phyloP scores from a whole-genome alignment of 2,888 invertebrate genomes.

The Anthoptus insignis region DNA sequence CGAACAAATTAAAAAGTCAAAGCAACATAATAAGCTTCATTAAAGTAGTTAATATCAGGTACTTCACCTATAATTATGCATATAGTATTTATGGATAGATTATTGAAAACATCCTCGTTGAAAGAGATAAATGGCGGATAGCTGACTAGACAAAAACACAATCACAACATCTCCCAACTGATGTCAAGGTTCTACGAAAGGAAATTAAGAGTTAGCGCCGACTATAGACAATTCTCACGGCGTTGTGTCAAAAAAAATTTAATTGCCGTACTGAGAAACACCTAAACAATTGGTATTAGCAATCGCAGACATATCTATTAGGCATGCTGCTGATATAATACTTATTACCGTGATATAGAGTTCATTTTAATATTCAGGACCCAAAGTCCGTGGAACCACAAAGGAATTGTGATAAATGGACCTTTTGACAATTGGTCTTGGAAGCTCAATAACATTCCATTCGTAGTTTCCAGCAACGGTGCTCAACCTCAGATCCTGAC shows the following conservation, averaged over 20 bases:
- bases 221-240: slow-evolving; percentile 23
- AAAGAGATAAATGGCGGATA: too few species aligned
- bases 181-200: slow-evolving; percentile 25
- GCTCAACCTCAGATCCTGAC: too few species aligned
- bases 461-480: background rate
- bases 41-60: too few species aligned
- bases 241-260: slow-evolving; percentile 30
- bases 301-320: slow-evolving; percentile 52
- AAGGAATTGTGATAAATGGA: slow-evolving; percentile 57
- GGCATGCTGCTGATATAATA: slow-evolving; percentile 55
- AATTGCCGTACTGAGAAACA: slow-evolving; percentile 34
- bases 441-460: slow-evolving; percentile 20
- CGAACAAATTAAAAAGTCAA: too few species aligned
- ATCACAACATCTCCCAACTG: background rate
- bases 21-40: too few species aligned
- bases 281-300: slow-evolving; percentile 38
- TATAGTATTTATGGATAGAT: too few species aligned
- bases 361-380: slow-evolving; percentile 52
- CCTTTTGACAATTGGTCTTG: slow-evolving; percentile 26
- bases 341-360: slow-evolving; percentile 57
- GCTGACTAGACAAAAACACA: too few species aligned
- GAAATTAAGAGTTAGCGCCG: slow-evolving; percentile 11
- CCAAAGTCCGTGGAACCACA: slow-evolving; percentile 49
- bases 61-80: too few species aligned
- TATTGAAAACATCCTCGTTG: too few species aligned